Base-by-base conservation (phyloP, 2,113 vertebrate species). In the Condylura cristata region DNA sequence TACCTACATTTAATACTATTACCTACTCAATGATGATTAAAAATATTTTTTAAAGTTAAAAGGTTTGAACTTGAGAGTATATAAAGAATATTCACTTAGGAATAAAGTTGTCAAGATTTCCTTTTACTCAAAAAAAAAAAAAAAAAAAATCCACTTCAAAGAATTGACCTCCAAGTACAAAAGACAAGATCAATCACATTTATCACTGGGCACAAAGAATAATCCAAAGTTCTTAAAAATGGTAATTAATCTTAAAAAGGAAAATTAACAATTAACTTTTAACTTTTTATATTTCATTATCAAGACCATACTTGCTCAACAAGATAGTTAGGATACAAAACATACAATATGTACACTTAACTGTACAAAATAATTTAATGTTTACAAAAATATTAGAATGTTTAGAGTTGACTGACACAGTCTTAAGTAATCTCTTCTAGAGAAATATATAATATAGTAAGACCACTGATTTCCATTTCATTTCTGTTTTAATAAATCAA, bases 401-500 rank as follows among this genome's bases (percentile, higher is more conserved):
- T 94, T 97, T 96, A 97, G 93, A 98, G 88, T 39, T 98, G 99
- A 99, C 99, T 99, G 99, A 99, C 99, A 98, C 99, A 99, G 99
- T 99, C 99, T 97, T 96, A 97, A 96, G 97, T 96, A 98, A 98
- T 97, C 97, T 99, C 99, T 99, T 97, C 96, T 96, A 97, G 98
- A 99, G 98, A 99, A 98, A 96, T 95, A 24, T 56, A 24, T 22
- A 97, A 98, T 75, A 94, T 68, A 95, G 78, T 89, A 95, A 93
- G 95, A 95, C 96, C 92, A 97, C 60, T 96, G 94, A 97, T 86
- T 94, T 83, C 87, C 68, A 89, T 86, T 95, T 98, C 95, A 94
- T 92, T 98, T 98, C 96, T 97, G 98, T 96, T 97, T 98, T 96
- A 98, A 96, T 92, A 98, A 96, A 85, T 98, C 98, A 97, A 99